Evolutionary conservation across 2,797 vertebrate genomes (phyloP), one percentile per base, ranked within the genome.

Genomic region (Pachyuromys duprasi): DNA sequence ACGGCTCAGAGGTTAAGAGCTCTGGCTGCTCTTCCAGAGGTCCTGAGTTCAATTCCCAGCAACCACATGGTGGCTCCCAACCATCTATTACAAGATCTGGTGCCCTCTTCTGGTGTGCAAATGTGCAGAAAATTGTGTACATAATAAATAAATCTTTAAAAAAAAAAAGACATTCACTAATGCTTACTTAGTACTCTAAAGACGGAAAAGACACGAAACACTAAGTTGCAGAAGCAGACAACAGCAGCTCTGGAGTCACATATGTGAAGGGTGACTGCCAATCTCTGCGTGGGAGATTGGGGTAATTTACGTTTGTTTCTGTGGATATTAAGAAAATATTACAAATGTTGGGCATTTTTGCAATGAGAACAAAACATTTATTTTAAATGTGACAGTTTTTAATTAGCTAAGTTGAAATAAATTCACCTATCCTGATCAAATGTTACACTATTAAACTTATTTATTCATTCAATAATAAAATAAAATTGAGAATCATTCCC

Each of bases 351-450:
- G 49, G n/a, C 9, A 4, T 79, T 91, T 83, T 79, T 89, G 24
- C 63, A 94, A 95, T 78, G 39, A 60, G 60, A 90, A 90, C 9
- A 80, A 79, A 90, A 67, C 67, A 90, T 8, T 90, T 96, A 88
- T 62, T 90, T 94, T 57, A 93, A 90, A 86, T 74, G 53, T 82
- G 17, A 86, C 76, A 13, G 2, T 90, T 94, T 82, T 28, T 78
- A 93, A 70, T 79, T 75, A 80, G n/a, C 22, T 94, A 15, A 90
- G 76, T 26, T 93, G 63, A 82, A 93, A 94, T 5, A 95, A 87
- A 31, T 80, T 91, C n/a, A 81, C 18, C 17, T 36, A 67, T 74
- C 81, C 75, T 62, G 57, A 42, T 70, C 57, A 93, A 70, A 91
- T 86, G 65, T 93, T 95, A 94, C 49, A 57, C 55, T 14, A 79